phyloP scores from a whole-genome alignment of 2,888 invertebrate species.

The Folsomia candida region DNA sequence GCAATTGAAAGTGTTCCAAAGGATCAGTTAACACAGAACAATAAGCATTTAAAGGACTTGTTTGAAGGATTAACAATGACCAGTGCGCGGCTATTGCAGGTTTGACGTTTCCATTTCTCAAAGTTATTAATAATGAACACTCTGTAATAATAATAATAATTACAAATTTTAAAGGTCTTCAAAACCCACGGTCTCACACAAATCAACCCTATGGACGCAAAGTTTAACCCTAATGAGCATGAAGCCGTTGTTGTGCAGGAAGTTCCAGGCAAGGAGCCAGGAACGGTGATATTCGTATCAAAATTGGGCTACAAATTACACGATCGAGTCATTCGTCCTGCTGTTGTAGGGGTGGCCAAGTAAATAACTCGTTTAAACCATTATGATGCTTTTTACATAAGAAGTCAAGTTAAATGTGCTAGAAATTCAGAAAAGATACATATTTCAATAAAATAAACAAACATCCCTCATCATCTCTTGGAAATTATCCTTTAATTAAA shows the following conservation, averaged over 20 bases:
- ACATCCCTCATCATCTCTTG: too few species aligned
- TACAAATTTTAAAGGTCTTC: constrained; percentile 67
- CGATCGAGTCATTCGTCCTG: constrained; percentile 90
- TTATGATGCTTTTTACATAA: too few species aligned
- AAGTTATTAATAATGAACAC: neutral
- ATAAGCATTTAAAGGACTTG: constrained; percentile 77
- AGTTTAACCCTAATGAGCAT: constrained; percentile 94
- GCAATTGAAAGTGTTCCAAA: constrained; percentile 86
- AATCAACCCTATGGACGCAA: constrained; percentile 86
- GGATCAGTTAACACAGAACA: constrained; percentile 65
- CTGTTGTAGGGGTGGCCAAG: constrained; percentile 92
- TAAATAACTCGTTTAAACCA: constrained; percentile 23
- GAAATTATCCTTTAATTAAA: too few species aligned
- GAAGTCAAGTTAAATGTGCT: too few species aligned
- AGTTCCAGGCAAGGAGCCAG: constrained; percentile 74
- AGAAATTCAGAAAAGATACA: too few species aligned
- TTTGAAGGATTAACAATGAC: constrained; percentile 89
- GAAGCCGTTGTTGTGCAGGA: constrained; percentile 85
- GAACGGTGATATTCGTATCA: constrained; percentile 86
- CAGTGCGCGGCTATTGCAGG: constrained; percentile 73
- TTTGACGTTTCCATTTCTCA: too few species aligned
- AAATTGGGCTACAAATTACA: constrained; percentile 95
- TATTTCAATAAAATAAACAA: too few species aligned
- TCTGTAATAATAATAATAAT: too few species aligned
- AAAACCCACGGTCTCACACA: constrained; percentile 81